Base-by-base conservation (phyloP, 1,140 invertebrate genomes). In the Antheraea pernyi region DNA sequence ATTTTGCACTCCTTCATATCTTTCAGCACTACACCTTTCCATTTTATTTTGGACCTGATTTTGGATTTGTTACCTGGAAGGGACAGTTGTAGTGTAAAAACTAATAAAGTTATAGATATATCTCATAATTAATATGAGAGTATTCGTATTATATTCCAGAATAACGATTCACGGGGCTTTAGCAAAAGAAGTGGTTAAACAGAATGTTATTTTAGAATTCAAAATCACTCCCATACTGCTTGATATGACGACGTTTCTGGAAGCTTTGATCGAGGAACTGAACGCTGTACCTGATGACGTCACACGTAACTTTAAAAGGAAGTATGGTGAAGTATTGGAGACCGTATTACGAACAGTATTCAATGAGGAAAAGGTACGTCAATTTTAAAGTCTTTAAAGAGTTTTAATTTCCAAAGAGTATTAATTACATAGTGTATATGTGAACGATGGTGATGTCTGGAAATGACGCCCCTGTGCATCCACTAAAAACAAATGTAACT, bases 151-250 rank as follows among this genome's bases (percentile, higher is more conserved):
- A 6, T 16, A 13, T 86, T 88, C 66, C 73, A 93, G 92, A 68
- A 86, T 93, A 76, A 88, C 89, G 37, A 70, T 90, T 13, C 90
- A 93, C 64, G 90, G 89, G n/a, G 86, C 87, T 0, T 67, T 93
- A 66, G 91, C 92, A 6, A 88, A 88, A 69, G 91, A 92, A 76
- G 86, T 93, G 0, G 84, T 93, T 0, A 84, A 85, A 61, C 87
- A 91, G 68, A 93, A 91, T 69, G 70, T 83, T 0, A 83, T 93
- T 0, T 69, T 93, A 3, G 85, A 91, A 53, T 88, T 74, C 62
- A 92, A 91, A 68, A 85, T 93, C 60, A 76, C 84, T 3, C 88
- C 91, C 9, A 72, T 80, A 0, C 61, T 93, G 13, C 79, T 84
- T 10, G 76, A 90, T 30, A 69, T 81, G 0, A 83, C 81, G 0